Base-by-base conservation (phyloP, 2,888 invertebrate species). In the Onchidella celtica region DNA sequence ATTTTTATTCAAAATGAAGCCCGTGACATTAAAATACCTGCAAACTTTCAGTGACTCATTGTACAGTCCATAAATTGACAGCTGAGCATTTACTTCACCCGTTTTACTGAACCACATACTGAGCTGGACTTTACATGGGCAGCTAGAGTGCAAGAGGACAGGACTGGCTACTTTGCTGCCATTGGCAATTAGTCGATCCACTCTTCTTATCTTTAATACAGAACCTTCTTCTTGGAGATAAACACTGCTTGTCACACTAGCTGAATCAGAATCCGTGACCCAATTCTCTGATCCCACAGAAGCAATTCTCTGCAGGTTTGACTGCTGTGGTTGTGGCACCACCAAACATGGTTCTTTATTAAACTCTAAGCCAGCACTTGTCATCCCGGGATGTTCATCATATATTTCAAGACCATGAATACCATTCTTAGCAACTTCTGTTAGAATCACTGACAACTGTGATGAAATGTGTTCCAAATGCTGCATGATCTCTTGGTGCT, bases 1-100 rank as follows among this genome's bases (percentile, higher is more conserved):
- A 57, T 57, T 72, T 72, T 34, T 72, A 24, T 72, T 72, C 11
- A 38, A 29, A 72, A 72, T 72, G n/a, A n/a, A 24, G n/a, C 72
- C 72, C 9, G 57, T 34, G 24, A 72, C 21, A 21, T 55, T 72
- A 14, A 57, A 72, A n/a, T 57, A n/a, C 27, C 32, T 32, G 57
- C 32, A 0, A 6, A 0, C 3, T 57, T 57, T 72, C 34, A 72
- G 2, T n/a, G 9, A 32, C 47, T 70, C 29, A 14, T 55, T n/a
- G 3, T 24, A 14, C 0, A 40, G 9, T 9, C 72, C 57, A 55
- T 21, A 72, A 17, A 72, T n/a, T 32, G 57, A 57, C 29, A 72
- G 3, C 47, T 34, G 29, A 4, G 72, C 72, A 34, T 32, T 29
- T 0, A 72, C 11, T 1, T 72, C 32, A 32, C 55, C 34, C 11